Conservation (phyloP, 2,888 invertebrate species). For the Clunio marinus region DNA sequence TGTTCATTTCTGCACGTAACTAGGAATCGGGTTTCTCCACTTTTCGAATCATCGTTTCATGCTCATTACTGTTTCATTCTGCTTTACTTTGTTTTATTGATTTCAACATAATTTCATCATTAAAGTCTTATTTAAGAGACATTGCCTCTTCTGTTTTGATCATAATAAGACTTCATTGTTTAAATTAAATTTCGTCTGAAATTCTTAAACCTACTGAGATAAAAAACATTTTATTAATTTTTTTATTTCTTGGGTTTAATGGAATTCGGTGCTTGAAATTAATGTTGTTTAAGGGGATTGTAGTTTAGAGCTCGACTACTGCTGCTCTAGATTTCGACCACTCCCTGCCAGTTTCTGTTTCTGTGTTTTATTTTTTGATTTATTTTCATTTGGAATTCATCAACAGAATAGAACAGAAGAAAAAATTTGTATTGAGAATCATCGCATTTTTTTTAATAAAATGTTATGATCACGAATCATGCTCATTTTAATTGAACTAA, state of each 20-base stretch:
- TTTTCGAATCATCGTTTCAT: neutral
- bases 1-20: constrained; percentile 19
- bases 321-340: no score
- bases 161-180: no score
- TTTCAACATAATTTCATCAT: constrained; percentile 17
- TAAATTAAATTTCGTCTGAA: neutral
- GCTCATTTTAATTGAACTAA: constrained; percentile 32
- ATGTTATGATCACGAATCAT: constrained; percentile 32
- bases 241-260: neutral
- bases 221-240: neutral
- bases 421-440: no score
- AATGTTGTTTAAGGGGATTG: neutral
- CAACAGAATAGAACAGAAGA: no score
- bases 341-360: no score
- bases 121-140: neutral
- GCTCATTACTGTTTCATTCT: neutral
- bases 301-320: no score
- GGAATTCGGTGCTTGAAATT: neutral
- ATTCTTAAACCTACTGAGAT: no score
- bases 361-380: no score
- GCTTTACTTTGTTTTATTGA: constrained; percentile 10
- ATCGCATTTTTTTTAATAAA: no score
- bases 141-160: no score
- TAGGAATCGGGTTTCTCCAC: neutral
- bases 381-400: no score